Evolutionary conservation across 2,797 vertebrate genomes (phyloP), one percentile per base, ranked within the genome.

Genomic region (Lepidocolaptes lacrymiger): DNA sequence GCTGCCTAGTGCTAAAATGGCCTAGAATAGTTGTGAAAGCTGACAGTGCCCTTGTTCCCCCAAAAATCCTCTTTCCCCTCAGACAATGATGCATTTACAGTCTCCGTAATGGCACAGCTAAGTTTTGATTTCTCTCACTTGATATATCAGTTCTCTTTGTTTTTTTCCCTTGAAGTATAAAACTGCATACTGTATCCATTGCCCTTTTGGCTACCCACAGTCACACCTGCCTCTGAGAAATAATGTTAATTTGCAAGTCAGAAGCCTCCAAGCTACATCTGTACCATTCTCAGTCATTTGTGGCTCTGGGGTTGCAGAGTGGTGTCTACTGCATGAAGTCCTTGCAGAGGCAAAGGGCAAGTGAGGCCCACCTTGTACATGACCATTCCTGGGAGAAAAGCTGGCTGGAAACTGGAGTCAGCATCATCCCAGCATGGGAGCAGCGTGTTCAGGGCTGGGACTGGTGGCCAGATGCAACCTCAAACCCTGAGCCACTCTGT

Each of bases 301-400:
- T 52, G 39, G 49, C 51, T 59, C 39, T 48, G 66, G 59, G 34
- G 43, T 52, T 48, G 37, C 72, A 72, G 23, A 39, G 46, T 39
- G 22, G 26, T 5, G 15, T 48, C 81, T 74, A 26, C 23, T 12
- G 9, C 4, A n/a, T 23, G 48, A 48, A 71, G 11, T 2, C 41
- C 58, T 64, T 41, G n/a, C 37, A 51, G 46, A 43, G 43, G 46
- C 51, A 73, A 44, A 0, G 1, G 14, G 52, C 34, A 59, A 55
- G 54, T 0, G 2, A 81, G 34, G 24, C n/a, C 27, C 48, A 77
- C 56, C 46, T 52, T 20, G 22, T 21, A 20, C 10, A 1, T 3
- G 79, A 74, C 32, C 51, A 73, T 69, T 23, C 41, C 64, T 32
- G n/a, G 41, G 46, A 71, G 66, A 61, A 80, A 85, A 82, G 32